Evolutionary conservation across 2,113 vertebrate species (phyloP), one percentile per base, ranked within the genome.

Genomic region (Alligator sinensis): DNA sequence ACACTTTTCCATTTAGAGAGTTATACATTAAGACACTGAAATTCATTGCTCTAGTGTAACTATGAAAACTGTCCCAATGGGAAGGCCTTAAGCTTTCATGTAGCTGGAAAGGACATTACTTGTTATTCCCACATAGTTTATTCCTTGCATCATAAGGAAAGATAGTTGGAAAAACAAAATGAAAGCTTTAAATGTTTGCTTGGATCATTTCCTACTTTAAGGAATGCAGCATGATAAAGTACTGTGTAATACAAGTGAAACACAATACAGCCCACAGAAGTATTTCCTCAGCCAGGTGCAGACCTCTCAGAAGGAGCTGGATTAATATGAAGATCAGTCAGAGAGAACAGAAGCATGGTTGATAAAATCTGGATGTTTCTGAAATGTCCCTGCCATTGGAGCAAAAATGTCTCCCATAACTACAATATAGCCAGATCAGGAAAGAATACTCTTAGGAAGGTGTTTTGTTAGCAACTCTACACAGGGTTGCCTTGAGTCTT

Each of bases 41-140:
- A 30, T 19, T 86, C 61, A 38, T 59, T 54, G 24, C 85, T 84
- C 64, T 28, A 30, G 64, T n/a, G 85, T 97, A 81, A 78, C 70
- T 86, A 88, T 91, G 88, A 91, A 88, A 96, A 93, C 28, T 12
- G 54, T 22, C 25, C 68, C 58, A 19, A 80, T 62, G 47, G 28
- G 19, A 63, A 79, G 70, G 62, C 58, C 75, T 74, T 70, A 62
- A 70, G 60, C 55, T 70, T 77, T 75, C 58, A 27, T 30, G 25
- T 68, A 64, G 55, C 27, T 66, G 54, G 22, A 47, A 77, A 77
- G 59, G 74, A 47, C 60, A 57, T 47, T 54, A 27, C 13, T 7
- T 0, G 2, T 30, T 78, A 28, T 24, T 77, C n/a, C 62, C 55
- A 27, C 77, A 80, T 34, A 72, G n/a, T 16, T 28, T 77, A 66